Evolutionary conservation across 2,888 invertebrate genomes (phyloP).

Genomic region (Synanthedon vespiformis): DNA sequence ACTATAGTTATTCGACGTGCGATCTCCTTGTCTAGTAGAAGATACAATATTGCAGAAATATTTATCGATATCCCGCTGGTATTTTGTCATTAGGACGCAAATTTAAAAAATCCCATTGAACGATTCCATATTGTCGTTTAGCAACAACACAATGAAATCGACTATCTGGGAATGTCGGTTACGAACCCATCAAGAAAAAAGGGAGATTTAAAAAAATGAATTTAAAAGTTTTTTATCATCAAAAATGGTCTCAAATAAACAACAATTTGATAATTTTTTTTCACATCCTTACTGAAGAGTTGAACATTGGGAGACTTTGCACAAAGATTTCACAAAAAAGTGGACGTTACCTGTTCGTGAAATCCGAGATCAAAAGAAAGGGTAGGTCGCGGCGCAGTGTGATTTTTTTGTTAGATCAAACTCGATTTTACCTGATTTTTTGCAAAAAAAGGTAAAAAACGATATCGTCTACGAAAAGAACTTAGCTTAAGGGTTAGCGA

Average conservation of each 20-base stretch:
- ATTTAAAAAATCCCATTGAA: conserved; percentile 43
- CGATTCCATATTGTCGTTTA: conserved; percentile 41
- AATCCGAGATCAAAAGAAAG: conserved; percentile 64
- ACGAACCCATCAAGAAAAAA: conserved; percentile 49
- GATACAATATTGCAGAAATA: conserved; percentile 60
- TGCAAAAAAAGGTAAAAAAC: conserved; percentile 39
- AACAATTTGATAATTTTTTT: conserved; percentile 45
- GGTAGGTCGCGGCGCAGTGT: conserved; percentile 52
- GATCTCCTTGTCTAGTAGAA: conserved; percentile 12
- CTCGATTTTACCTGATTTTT: conserved; percentile 46
- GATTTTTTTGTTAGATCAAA: conserved; percentile 37
- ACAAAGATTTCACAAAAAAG: conserved; percentile 57
- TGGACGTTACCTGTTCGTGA: conserved; percentile 65
- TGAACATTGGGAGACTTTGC: conserved; percentile 57
- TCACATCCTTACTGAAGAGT: conserved; percentile 49
- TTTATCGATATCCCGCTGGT: conserved; percentile 56
- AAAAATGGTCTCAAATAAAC: conserved; percentile 55
- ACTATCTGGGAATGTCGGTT: conserved; percentile 68
- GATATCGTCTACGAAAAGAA: conserved; percentile 57
- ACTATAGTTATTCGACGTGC: conserved; percentile 16
- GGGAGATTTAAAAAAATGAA: conserved; percentile 50
- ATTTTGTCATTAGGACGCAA: conserved; percentile 56
- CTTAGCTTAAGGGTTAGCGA: conserved; percentile 56
- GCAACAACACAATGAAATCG: conserved; percentile 45
- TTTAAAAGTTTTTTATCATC: conserved; percentile 45